phyloP scores from a whole-genome alignment of 2,113 vertebrate species.

The Neopipo cinnamomea region DNA sequence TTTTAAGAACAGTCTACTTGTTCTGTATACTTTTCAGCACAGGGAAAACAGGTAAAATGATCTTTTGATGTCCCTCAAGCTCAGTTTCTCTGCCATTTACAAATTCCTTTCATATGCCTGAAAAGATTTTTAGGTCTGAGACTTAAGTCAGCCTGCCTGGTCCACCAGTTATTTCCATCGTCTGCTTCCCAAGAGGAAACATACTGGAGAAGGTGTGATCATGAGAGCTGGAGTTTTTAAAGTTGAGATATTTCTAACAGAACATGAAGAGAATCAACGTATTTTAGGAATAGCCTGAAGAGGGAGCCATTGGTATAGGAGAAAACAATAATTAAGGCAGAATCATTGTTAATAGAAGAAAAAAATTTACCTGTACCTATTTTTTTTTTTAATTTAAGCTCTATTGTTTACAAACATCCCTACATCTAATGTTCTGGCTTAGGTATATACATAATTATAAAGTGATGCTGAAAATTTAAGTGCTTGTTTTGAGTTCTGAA shows the following conservation, averaged over 20 bases:
- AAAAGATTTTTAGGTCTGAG: background rate
- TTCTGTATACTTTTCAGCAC: background rate
- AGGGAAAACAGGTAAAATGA: background rate
- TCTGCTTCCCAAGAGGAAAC: background rate
- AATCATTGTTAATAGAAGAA: background rate
- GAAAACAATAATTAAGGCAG: background rate
- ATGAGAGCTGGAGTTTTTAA: rapidly evolving
- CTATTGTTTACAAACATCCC: background rate
- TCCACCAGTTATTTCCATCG: background rate
- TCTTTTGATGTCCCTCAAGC: background rate
- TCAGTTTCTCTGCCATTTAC: background rate
- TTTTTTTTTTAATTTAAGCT: background rate
- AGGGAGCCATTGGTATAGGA: constrained; percentile 32
- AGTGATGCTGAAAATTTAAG: background rate
- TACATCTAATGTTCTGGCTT: background rate
- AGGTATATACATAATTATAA: background rate
- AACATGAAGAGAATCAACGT: background rate
- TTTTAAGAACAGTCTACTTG: background rate
- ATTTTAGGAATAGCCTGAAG: constrained; percentile 16
- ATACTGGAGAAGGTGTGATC: rapidly evolving
- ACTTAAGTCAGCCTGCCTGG: background rate
- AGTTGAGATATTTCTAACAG: background rate
- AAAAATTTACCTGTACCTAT: background rate
- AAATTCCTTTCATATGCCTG: background rate
- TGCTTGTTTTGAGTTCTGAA: background rate